Percentiles rank a stretch among this genome's conserved stretches.
These are phyloP conservation scores for Aporophyla nigra DNA, from an alignment of 2,888 invertebrate species.

Conservation along the genomic window DNA sequence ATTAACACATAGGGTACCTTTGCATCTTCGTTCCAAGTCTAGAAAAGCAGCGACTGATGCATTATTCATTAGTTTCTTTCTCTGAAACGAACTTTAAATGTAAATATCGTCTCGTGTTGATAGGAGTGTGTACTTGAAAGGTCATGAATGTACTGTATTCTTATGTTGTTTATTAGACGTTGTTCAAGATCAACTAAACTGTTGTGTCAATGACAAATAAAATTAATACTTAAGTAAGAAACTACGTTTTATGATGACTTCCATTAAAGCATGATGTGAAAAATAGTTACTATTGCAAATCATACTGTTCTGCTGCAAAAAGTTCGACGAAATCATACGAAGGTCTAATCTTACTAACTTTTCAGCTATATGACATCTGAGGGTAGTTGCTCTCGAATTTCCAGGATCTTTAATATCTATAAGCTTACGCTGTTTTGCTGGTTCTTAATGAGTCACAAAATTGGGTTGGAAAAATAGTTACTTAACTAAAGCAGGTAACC, in stretches of 20 bases:
- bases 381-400: not conserved
- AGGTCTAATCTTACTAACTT: not conserved
- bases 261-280: not conserved
- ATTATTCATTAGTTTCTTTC: conserved; percentile 61
- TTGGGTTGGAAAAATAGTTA: not conserved
- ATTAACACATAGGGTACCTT: conserved; percentile 42
- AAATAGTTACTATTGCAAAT: too few species aligned
- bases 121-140: conserved; percentile 47
- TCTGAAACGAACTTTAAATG: conserved; percentile 57
- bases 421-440: not conserved
- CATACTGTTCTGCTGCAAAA: not conserved
- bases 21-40: conserved; percentile 42
- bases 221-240: not conserved
- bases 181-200: not conserved
- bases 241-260: not conserved
- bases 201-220: not conserved
- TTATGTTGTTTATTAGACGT: conserved; percentile 17
- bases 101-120: conserved; percentile 58
- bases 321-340: not conserved
- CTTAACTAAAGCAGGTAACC: too few species aligned
- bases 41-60: conserved; percentile 40
- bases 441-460: not conserved
- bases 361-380: not conserved
- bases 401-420: not conserved
- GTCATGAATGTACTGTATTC: conserved; percentile 48